phyloP scores from a whole-genome alignment of 2,113 vertebrate species.

The Lanius collurio region DNA sequence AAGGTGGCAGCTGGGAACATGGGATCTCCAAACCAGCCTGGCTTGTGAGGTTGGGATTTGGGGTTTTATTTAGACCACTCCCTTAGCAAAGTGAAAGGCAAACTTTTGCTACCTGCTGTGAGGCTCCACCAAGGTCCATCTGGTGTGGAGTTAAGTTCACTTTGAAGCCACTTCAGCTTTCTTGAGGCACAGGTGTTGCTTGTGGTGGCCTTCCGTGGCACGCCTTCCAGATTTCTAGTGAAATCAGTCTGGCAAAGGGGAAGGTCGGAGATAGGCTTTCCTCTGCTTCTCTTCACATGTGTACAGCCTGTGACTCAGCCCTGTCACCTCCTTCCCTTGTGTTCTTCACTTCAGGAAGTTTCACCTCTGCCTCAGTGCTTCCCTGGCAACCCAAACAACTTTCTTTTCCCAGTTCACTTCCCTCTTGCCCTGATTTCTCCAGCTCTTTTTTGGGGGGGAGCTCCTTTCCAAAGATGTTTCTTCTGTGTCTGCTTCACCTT shows the following conservation, averaged over 20 bases:
- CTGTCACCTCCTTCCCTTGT: not conserved
- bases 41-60: not conserved
- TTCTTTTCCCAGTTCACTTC: not conserved
- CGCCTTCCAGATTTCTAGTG: not conserved
- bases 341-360: not conserved
- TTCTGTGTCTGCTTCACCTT: not conserved
- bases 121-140: rapidly evolving
- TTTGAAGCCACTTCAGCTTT: not conserved
- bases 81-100: not conserved
- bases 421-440: not conserved
- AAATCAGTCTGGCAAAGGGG: not conserved
- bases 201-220: not conserved
- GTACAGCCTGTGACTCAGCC: not conserved
- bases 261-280: not conserved
- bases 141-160: not conserved
- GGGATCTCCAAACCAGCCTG: not conserved
- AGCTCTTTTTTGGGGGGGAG: not conserved
- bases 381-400: not conserved
- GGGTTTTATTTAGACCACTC: not conserved
- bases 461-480: not conserved
- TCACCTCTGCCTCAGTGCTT: not conserved
- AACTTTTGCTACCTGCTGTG: not conserved
- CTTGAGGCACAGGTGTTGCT: rapidly evolving
- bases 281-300: not conserved
- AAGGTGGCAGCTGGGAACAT: not conserved